Evolutionary conservation across 2,113 vertebrate species (phyloP), one percentile per base, ranked within the genome.

Genomic region (Hippocampus guttulatus): DNA sequence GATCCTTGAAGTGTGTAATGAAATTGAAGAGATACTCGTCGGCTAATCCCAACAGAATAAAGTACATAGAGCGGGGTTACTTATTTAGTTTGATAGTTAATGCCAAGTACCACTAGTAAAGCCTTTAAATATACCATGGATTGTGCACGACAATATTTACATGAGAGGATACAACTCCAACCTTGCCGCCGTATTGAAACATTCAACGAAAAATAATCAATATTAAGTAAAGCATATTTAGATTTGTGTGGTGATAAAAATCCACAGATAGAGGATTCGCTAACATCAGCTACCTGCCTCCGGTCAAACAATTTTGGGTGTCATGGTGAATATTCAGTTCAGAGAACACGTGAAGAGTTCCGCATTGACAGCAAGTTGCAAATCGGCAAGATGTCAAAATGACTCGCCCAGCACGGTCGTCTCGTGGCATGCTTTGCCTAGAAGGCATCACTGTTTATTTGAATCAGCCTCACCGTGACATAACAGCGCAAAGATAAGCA

Each of bases 401-500:
- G 75, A 88, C 86, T 88, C 77, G 33, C 75, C 76, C 63, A 63
- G 80, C 80, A 71, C 64, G 71, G 66, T 65, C 43, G 49, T 81
- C 74, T 86, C 72, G 64, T 54, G 71, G 78, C 76, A 75, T 1
- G 47, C 60, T 58, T 78, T 82, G 83, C 81, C 85, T 57, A 74
- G 72, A 67, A 87, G 90, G 81, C 79, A 68, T 61, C 64, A 55
- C 76, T 84, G 88, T 62, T 85, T 76, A 82, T 79, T 78, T 64
- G 81, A 83, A 88, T 91, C 82, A 84, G 77, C 70, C 71, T 88
- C 85, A 84, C 76, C 76, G 25, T 90, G 91, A 88, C 87, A 86
- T 84, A 75, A 69, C 60, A 41, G 73, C 83, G 80, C 64, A 51
- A 64, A 77, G 71, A 83, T 74, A 90, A 85, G 91, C 91, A 86